Evolutionary conservation across 2,113 vertebrate genomes (phyloP).

Genomic region (Phoenicopterus ruber): DNA sequence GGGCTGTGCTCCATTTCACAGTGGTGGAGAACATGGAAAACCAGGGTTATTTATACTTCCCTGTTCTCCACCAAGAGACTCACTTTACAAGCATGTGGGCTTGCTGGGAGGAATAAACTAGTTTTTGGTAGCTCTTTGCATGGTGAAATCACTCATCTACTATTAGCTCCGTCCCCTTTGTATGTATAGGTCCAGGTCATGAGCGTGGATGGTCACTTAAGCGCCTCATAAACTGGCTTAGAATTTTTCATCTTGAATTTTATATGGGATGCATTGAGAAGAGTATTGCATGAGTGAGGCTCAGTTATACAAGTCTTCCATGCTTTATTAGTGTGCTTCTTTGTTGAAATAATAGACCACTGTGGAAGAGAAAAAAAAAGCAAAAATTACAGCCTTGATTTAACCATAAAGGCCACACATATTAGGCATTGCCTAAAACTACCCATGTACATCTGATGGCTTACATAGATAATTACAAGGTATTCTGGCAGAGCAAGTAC

Average conservation of each 20-base stretch:
- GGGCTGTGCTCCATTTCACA: not conserved
- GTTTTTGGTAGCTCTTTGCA: not conserved
- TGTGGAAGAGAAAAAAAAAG: not conserved
- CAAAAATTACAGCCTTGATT: constrained; percentile 14
- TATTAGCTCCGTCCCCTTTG: not conserved
- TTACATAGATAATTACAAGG: constrained; percentile 31
- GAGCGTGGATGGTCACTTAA: not conserved
- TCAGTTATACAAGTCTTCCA: not conserved
- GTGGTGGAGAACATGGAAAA: not conserved
- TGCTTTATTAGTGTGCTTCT: not conserved
- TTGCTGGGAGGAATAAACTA: not conserved
- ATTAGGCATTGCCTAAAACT: constrained; percentile 24
- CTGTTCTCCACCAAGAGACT: not conserved
- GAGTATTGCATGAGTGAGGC: not conserved
- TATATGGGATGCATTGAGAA: not conserved
- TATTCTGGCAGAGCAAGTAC: not conserved
- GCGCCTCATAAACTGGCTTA: not conserved
- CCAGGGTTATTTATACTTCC: not conserved
- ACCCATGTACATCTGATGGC: not conserved
- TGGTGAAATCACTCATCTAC: not conserved
- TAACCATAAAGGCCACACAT: not conserved
- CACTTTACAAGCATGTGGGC: not conserved
- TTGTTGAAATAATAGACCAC: not conserved
- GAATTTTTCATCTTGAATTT: not conserved
- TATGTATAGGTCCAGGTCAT: not conserved